Conservation (phyloP, 2,113 vertebrate species). For the Oxyura jamaicensis region DNA sequence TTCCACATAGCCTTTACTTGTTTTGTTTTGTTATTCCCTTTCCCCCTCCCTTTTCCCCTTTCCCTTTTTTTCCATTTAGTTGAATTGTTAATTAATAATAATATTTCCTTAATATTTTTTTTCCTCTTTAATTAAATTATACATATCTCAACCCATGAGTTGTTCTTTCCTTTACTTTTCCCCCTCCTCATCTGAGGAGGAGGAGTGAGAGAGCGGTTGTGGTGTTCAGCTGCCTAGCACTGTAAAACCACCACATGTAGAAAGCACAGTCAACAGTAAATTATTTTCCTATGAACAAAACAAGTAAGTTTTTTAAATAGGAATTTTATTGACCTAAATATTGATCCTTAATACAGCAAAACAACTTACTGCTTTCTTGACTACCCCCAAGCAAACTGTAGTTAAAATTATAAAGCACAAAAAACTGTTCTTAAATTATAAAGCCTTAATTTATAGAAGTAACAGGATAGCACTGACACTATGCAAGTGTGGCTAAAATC, state of each 20-base stretch:
- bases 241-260: neutral
- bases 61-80: too few species aligned
- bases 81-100: too few species aligned
- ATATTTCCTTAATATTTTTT: too few species aligned
- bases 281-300: neutral
- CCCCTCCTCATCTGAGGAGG: too few species aligned
- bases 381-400: neutral
- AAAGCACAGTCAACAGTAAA: neutral
- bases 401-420: neutral
- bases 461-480: neutral
- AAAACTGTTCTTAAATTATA: neutral
- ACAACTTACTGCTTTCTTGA: neutral
- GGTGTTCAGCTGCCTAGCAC: too few species aligned
- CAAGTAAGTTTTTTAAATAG: neutral
- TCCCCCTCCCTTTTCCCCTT: too few species aligned
- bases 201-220: too few species aligned
- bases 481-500: neutral
- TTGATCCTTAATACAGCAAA: neutral
- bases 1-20: too few species aligned
- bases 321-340: neutral
- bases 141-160: too few species aligned
- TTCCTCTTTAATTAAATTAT: too few species aligned
- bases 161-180: too few species aligned
- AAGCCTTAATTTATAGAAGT: neutral
- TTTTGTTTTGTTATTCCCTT: too few species aligned